Evolutionary conservation across 2,113 vertebrate genomes (phyloP).

Genomic region (Monarcha castaneiventris): DNA sequence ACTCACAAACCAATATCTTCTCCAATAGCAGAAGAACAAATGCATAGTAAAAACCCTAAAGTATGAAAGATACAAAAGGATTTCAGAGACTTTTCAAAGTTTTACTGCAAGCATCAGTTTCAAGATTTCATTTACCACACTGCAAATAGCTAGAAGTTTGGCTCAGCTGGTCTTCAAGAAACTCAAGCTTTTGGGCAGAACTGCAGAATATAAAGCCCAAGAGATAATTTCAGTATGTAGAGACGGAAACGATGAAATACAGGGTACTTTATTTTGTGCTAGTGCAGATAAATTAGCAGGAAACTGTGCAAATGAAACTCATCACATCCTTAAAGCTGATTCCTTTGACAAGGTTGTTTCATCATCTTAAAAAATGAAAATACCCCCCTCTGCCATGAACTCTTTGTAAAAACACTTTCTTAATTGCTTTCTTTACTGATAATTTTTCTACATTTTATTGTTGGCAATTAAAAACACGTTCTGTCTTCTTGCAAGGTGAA

Average conservation of each 20-base stretch:
- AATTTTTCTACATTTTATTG: conserved; percentile 35
- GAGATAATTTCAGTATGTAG: neutral
- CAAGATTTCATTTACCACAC: neutral
- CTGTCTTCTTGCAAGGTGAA: conserved; percentile 71
- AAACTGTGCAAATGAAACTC: neutral
- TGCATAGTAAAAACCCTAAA: neutral
- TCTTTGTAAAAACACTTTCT: conserved; percentile 19
- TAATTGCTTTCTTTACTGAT: conserved; percentile 45
- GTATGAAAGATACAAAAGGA: neutral
- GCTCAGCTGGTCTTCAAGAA: neutral
- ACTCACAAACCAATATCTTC: neutral
- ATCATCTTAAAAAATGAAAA: neutral
- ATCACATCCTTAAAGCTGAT: neutral
- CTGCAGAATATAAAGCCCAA: neutral
- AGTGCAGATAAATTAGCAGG: neutral
- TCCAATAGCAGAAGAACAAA: neutral
- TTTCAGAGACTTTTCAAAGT: neutral
- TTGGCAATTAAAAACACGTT: conserved; percentile 59
- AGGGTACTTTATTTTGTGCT: neutral
- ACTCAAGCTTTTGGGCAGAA: neutral
- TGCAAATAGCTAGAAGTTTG: neutral
- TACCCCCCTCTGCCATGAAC: neutral
- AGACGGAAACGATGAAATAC: neutral
- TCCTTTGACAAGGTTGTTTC: neutral
- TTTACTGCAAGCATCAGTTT: neutral